Conservation (phyloP, 2,797 vertebrate genomes). For the Myotis myotis region DNA sequence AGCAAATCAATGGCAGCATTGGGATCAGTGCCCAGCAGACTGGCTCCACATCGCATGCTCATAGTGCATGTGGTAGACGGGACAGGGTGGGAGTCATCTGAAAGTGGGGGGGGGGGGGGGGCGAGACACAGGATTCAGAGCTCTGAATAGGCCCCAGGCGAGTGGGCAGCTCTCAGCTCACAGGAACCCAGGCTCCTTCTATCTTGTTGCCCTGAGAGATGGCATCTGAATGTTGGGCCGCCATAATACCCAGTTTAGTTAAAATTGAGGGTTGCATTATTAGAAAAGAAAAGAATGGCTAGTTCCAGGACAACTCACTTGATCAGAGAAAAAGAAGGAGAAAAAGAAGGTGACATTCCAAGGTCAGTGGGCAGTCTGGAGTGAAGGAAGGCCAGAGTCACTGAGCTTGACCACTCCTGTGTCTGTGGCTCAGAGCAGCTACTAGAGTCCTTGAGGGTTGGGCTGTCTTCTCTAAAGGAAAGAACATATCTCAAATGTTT, state of each 20-base stretch:
- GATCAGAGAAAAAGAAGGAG: neutral
- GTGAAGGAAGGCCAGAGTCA: neutral
- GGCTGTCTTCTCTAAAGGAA: neutral
- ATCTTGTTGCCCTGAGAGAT: neutral
- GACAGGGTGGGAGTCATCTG: neutral
- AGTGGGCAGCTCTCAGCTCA: neutral
- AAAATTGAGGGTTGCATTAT: neutral
- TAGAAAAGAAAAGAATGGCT: neutral
- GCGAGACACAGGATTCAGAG: neutral
- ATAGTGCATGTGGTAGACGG: rapidly evolving
- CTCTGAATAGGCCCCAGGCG: neutral
- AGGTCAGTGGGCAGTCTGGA: neutral
- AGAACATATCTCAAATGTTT: neutral
- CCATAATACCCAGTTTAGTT: neutral
- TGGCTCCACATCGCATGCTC: neutral
- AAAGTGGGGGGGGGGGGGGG: neutral
- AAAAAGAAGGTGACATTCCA: neutral
- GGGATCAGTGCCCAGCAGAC: neutral
- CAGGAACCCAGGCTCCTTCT: neutral
- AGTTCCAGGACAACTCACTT: neutral
- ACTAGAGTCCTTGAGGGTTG: neutral
- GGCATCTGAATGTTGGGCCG: neutral
- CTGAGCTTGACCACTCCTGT: rapidly evolving
- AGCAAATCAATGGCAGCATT: neutral
- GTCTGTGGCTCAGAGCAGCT: no score